These are phyloP conservation scores for Xerus inauris DNA, from an alignment of 2,113 vertebrate genomes.

Conservation along the genomic window DNA sequence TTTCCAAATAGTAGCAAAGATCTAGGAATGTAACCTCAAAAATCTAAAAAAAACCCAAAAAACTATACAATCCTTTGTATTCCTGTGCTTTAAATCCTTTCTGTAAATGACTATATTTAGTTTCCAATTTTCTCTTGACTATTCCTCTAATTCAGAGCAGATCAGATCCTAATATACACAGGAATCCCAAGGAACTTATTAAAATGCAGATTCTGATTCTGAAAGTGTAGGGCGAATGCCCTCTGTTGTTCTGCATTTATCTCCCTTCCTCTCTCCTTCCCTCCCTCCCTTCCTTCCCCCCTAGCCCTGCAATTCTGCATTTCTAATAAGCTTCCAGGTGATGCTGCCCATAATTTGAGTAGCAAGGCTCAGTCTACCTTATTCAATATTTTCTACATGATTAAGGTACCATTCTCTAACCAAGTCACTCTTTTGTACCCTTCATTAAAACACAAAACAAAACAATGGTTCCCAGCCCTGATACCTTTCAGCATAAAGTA, in stretches of 20 bases:
- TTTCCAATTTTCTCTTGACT: conserved; percentile 15
- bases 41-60: background rate
- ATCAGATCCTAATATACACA: background rate
- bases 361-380: background rate
- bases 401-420: conserved; percentile 10
- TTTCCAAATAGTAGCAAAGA: background rate
- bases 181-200: conserved; percentile 32
- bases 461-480: background rate
- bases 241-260: background rate
- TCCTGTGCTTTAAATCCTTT: conserved; percentile 2
- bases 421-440: conserved; percentile 18
- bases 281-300: background rate
- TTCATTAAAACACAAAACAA: conserved; percentile 1
- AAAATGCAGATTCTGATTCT: conserved; percentile 29
- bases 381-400: background rate
- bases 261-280: background rate
- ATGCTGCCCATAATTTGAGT: background rate
- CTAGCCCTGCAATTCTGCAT: background rate
- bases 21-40: conserved; percentile 15
- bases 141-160: background rate
- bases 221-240: background rate
- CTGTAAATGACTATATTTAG: background rate
- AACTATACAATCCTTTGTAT: conserved; percentile 1
- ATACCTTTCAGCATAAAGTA: background rate
- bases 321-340: conserved; percentile 13